Conservation (phyloP, 2,888 invertebrate species). For the Spicauda simplicius region DNA sequence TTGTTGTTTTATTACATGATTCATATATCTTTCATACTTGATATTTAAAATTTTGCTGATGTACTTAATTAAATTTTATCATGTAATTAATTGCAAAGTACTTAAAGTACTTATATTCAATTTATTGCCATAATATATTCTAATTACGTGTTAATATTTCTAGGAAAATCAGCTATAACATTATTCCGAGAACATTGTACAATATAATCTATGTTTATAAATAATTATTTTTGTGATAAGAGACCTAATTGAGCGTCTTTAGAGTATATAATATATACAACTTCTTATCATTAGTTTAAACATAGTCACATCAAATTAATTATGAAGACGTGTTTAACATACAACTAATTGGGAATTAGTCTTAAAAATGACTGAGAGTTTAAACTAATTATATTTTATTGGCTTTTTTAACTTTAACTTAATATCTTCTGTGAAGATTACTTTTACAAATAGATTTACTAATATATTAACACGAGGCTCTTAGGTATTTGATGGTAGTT, state of each 20-base stretch:
- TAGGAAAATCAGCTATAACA: slow-evolving; percentile 11
- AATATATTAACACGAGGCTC: slow-evolving; percentile 63
- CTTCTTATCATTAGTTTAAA: neutral
- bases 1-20: too few relatives aligned
- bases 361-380: slow-evolving; percentile 55
- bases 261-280: slow-evolving; percentile 2
- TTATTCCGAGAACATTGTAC: slow-evolving; percentile 16
- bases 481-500: slow-evolving; percentile 40
- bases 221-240: slow-evolving; percentile 34
- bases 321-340: slow-evolving; percentile 23
- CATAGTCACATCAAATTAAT: slow-evolving; percentile 31
- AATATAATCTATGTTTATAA: slow-evolving; percentile 17
- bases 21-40: neutral
- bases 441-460: slow-evolving; percentile 48
- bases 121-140: neutral
- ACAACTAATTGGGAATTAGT: slow-evolving; percentile 44
- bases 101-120: neutral
- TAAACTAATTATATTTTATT: slow-evolving; percentile 23
- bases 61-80: neutral
- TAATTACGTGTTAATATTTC: neutral
- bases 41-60: neutral
- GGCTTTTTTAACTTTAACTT: slow-evolving; percentile 51
- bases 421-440: slow-evolving; percentile 64
- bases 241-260: slow-evolving; percentile 1
- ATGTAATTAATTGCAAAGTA: neutral